Conservation (phyloP, 92 coral and sea anemone species). For the Pocillopora grandis region DNA sequence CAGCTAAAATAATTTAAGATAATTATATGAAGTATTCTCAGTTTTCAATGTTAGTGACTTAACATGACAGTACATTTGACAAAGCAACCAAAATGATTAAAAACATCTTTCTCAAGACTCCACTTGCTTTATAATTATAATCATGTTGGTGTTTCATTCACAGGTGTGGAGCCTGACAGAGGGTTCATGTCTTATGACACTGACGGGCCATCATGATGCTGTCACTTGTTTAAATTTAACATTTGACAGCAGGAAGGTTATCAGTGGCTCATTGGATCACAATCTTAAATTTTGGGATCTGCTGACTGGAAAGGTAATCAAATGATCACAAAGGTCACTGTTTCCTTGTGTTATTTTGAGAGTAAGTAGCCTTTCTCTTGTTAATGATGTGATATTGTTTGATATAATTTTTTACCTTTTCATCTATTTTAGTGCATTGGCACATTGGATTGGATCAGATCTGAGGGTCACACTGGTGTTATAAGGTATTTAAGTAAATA, state of each 20-base stretch:
- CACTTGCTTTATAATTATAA: too few relatives aligned
- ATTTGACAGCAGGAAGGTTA: conserved; percentile 94
- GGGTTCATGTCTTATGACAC: conserved; percentile 93
- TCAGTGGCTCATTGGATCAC: conserved; percentile 98
- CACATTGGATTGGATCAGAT: conserved; percentile 97
- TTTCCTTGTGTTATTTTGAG: too few relatives aligned
- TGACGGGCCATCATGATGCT: conserved; percentile 98
- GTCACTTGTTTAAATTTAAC: conserved; percentile 97
- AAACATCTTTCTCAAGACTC: too few relatives aligned
- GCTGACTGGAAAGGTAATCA: conserved; percentile 85
- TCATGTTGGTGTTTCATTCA: neutral
- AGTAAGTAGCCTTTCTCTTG: too few relatives aligned
- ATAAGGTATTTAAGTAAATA: conserved; percentile 62
- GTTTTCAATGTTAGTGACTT: too few relatives aligned
- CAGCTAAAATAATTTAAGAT: too few relatives aligned
- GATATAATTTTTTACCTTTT: neutral
- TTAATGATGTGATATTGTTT: too few relatives aligned
- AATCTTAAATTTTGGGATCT: conserved; percentile 99
- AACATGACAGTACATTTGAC: too few relatives aligned
- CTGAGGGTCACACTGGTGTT: conserved; percentile 99
- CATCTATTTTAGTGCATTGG: conserved; percentile 79
- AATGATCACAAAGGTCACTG: too few relatives aligned
- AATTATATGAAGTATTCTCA: too few relatives aligned
- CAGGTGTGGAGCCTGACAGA: conserved; percentile 96
- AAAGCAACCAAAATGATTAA: too few relatives aligned